These are phyloP conservation scores for Polyommatus icarus DNA, from an alignment of 2,888 invertebrate species.

Conservation along the genomic window DNA sequence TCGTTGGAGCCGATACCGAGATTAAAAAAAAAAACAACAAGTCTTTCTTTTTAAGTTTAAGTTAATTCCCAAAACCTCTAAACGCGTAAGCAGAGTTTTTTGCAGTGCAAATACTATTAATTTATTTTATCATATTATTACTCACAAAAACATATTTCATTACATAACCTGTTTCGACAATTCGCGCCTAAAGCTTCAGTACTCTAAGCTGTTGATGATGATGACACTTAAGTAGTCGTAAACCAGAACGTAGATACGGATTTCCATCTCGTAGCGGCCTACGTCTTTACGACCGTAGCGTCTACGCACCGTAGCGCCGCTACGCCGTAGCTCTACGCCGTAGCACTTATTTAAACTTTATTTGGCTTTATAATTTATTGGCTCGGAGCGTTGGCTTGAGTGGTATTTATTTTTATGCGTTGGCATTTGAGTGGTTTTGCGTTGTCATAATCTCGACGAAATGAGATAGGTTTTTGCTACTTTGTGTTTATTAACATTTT, in stretches of 20 bases:
- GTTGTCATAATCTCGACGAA: not conserved
- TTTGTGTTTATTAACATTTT: not conserved
- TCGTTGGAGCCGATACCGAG: too few relatives aligned
- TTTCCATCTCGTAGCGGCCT: not conserved
- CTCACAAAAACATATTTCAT: too few relatives aligned
- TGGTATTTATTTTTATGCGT: conserved; percentile 3
- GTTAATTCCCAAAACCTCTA: too few relatives aligned
- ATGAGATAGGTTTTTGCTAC: not conserved
- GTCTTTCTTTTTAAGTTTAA: too few relatives aligned
- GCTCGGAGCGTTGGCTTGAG: conserved; percentile 3
- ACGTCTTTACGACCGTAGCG: conserved; percentile 10
- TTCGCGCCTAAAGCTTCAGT: too few relatives aligned
- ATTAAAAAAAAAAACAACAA: too few relatives aligned
- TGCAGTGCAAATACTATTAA: too few relatives aligned
- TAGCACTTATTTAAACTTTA: conserved; percentile 24
- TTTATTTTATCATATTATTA: too few relatives aligned
- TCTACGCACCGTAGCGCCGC: conserved; percentile 23
- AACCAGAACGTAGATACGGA: not conserved
- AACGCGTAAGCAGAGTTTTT: too few relatives aligned
- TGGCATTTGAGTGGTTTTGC: not conserved
- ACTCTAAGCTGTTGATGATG: not conserved
- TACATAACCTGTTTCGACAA: too few relatives aligned
- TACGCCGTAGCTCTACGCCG: conserved; percentile 26
- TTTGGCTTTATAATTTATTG: conserved; percentile 28
- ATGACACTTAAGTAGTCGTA: not conserved